phyloP scores from a whole-genome alignment of 23 tunicate species.

The Botrylloides violaceus region DNA sequence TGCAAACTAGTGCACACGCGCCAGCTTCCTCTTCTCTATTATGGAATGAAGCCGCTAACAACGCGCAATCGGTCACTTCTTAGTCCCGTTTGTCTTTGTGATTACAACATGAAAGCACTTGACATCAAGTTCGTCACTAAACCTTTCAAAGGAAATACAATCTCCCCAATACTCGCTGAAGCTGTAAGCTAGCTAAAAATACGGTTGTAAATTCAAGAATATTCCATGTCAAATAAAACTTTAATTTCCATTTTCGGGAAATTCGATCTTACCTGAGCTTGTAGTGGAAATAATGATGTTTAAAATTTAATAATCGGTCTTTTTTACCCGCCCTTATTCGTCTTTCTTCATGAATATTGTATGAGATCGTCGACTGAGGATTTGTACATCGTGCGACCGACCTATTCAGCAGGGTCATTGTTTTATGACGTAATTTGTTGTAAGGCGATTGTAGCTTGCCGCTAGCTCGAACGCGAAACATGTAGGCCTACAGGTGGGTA shows the following conservation, averaged over 20 bases:
- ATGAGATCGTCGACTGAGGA: neutral
- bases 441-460: no score
- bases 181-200: neutral
- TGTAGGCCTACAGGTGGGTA: no score
- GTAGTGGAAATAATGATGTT: slow-evolving; percentile 11
- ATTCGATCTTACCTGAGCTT: neutral
- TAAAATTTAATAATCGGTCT: slow-evolving; percentile 9
- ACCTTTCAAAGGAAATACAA: neutral
- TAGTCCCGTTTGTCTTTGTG: no score
- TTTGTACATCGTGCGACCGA: neutral
- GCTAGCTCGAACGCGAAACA: no score
- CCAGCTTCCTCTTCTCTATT: no score
- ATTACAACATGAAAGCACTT: no score
- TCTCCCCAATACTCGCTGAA: neutral
- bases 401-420: no score
- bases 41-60: no score
- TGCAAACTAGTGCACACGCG: no score
- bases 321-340: neutral
- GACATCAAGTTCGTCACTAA: neutral
- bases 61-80: no score
- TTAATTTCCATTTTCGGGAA: neutral
- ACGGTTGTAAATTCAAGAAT: neutral
- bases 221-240: neutral
- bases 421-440: no score
- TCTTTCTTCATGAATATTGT: neutral